Evolutionary conservation across 2,888 invertebrate species (phyloP).

Genomic region (Drosophila nigricruria): DNA sequence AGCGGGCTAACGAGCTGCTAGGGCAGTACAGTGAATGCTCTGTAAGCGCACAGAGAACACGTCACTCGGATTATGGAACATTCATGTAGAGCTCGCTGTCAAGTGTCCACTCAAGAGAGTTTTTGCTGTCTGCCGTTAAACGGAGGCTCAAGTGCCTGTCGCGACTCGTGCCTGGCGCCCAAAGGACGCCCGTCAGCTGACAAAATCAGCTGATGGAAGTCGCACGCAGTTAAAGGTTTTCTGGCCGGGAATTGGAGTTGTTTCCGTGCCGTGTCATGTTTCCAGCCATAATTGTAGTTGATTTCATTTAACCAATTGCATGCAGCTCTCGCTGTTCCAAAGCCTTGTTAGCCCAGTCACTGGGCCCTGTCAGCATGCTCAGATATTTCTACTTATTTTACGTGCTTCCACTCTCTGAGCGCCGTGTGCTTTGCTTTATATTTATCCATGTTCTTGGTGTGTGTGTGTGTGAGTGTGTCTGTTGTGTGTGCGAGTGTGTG

Average conservation of each 20-base stretch:
- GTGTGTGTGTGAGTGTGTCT: background rate
- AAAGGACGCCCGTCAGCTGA: slow-evolving; percentile 34
- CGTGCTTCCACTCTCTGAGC: slow-evolving; percentile 18
- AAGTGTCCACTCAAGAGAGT: background rate
- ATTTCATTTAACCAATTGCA: slow-evolving; percentile 53
- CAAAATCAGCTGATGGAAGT: slow-evolving; percentile 37
- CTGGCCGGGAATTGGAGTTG: background rate
- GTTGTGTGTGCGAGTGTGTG: background rate
- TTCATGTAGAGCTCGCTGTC: background rate
- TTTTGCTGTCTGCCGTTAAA: background rate
- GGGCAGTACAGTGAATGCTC: too few species aligned
- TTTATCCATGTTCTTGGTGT: slow-evolving; percentile 1
- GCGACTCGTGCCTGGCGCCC: slow-evolving; percentile 33
- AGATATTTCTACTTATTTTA: background rate
- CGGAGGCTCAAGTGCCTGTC: background rate
- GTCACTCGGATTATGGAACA: background rate
- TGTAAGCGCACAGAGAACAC: background rate
- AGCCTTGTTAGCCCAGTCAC: slow-evolving; percentile 7
- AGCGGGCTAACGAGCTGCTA: too few species aligned
- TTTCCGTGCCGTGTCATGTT: slow-evolving; percentile 37
- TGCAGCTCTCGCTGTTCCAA: slow-evolving; percentile 4
- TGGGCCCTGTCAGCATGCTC: background rate
- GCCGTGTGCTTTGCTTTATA: slow-evolving; percentile 21
- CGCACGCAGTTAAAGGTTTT: slow-evolving; percentile 17
- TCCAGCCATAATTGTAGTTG: slow-evolving; percentile 46